Base-by-base conservation (phyloP, 2,797 vertebrate species). In the Telmatherina bonti region DNA sequence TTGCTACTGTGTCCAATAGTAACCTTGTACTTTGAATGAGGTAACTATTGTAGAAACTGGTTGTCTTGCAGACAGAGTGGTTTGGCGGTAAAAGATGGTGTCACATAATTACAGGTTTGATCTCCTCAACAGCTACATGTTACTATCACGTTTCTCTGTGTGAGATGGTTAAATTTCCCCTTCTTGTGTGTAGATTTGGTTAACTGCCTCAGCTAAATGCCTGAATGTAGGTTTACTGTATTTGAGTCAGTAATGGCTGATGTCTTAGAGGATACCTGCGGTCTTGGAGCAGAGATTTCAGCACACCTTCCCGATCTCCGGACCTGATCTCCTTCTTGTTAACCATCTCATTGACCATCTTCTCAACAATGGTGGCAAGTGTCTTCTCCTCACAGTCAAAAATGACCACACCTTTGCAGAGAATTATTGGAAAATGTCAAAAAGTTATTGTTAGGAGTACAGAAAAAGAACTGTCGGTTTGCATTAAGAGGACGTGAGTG, bases 281-380 rank as follows among this genome's bases (percentile, higher is more conserved):
- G 76, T 91, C 93, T 58, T 96, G 94, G 12, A 97, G 93, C 83
- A 99, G 91, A 5, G 89, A 87, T 64, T 95, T 93, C 57, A 97
- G 89, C 76, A 97, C 86, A 0, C 86, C 89, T 0, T 96, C 95
- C 1, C 77, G 72, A 89, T 97, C 92, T 16, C 91, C 84, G 0
- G 95, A 90, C 61, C 92, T 92, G 76, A 99, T 90, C 89, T 94
- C 95, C 64, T 93, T 95, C 78, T 96, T 95, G 0, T 85, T 95
- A 67, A 97, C 92, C 88, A 98, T 90, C 88, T 95, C 88, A 11
- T 92, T 93, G 7, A 96, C 93, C 47, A 99, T 85, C 74, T 93
- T 86, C 47, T 94, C 92, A 27, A 91, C 85, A 4, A 98, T 91
- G 67, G 89, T 91, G 0, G 92, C 83, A 83, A 97, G 67, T 0